Evolutionary conservation across 2,797 vertebrate species (phyloP), one percentile per base, ranked within the genome.

Genomic region (Leuciscus waleckii): DNA sequence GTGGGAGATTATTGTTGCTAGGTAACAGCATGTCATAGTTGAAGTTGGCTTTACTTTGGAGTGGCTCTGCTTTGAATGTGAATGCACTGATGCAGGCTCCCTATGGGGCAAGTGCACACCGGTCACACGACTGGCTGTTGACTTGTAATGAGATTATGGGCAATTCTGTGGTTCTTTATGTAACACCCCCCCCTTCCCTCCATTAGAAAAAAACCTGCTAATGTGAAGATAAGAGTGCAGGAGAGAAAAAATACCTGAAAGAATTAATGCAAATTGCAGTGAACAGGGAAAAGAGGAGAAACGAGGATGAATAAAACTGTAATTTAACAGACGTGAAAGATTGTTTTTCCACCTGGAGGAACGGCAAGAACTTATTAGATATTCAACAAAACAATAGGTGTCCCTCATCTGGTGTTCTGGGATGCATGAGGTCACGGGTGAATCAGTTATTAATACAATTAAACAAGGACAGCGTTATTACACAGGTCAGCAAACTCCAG

Each of bases 1-100:
- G 85, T 70, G 58, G 87, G 84, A 54, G 73, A 87, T 84, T 84
- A 81, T 83, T 87, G 89, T 90, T 91, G 91, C 91, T 91, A 92
- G 88, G 90, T 77, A 88, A 92, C 89, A 80, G 87, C 17, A 87
- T 87, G 85, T 89, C 82, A 90, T 73, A 90, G 83, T 87, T 89
- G 74, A 88, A 85, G 69, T 43, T 58, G 77, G 88, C 83, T 79
- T 76, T 73, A 68, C 73, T 87, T 82, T 86, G 87, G 79, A 83
- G 79, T 56, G 79, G 69, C 63, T 81, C 73, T 69, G 70, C 75
- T 86, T 77, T 89, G 65, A 89, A 83, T 84, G 76, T 71, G 71
- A 87, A 89, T 80, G 71, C 19, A 17, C 58, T 43, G 77, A 67
- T 73, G 41, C 16, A n/a, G 74, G 43, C 56, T 79, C 32, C 61